A percentile compares a stretch with the other conserved stretches of the same genome.
phyloP scores from a whole-genome alignment of 2,797 vertebrate genomes.

The Botia kubotai region DNA sequence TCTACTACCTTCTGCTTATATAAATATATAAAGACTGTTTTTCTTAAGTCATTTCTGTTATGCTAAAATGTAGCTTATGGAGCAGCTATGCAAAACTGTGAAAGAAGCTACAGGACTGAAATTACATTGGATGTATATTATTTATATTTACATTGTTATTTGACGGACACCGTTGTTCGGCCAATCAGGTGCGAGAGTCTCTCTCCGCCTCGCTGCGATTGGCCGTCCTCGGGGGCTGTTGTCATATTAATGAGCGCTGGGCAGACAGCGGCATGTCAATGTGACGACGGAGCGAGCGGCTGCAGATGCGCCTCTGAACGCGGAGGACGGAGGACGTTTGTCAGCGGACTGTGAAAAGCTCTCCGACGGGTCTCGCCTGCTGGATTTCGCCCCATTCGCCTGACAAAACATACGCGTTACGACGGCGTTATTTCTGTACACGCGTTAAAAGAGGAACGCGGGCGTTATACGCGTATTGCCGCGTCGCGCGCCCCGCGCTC shows the following conservation, averaged over 20 bases:
- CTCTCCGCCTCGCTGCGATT: constrained; percentile 77
- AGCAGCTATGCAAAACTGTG: too few relatives aligned
- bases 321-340: constrained; percentile 49
- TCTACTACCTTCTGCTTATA: neutral
- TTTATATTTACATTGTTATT: constrained; percentile 44
- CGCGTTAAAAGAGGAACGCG: constrained; percentile 70
- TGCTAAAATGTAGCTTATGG: too few relatives aligned
- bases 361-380: constrained; percentile 63
- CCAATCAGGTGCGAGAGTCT: constrained; percentile 83
- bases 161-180: constrained; percentile 79
- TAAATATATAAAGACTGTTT: too few relatives aligned
- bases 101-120: too few relatives aligned
- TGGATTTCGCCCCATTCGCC: constrained; percentile 74
- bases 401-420: constrained; percentile 68
- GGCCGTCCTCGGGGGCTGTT: constrained; percentile 80
- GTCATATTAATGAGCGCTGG: constrained; percentile 87
- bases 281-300: constrained; percentile 82
- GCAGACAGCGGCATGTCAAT: constrained; percentile 86
- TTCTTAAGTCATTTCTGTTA: too few relatives aligned
- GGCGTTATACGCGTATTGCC: constrained; percentile 69
- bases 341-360: constrained; percentile 59
- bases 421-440: constrained; percentile 70
- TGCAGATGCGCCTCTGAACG: constrained; percentile 77
- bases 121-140: neutral
- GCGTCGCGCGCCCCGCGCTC: constrained; percentile 68